Base-by-base conservation (phyloP, 2,113 vertebrate species). In the Podarcis cretensis region DNA sequence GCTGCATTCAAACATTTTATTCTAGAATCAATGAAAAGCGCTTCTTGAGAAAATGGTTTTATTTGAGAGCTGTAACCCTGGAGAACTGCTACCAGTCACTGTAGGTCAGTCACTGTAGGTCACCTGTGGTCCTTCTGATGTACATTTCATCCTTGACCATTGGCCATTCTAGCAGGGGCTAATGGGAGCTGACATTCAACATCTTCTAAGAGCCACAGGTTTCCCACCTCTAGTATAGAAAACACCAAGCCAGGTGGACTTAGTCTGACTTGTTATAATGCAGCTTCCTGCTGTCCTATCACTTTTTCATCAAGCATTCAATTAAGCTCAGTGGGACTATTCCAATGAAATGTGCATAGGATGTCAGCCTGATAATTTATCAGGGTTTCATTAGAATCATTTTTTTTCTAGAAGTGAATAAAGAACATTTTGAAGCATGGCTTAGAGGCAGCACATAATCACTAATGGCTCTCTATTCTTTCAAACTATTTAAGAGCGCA, bases 401-500 rank as follows among this genome's bases (percentile, higher is more conserved):
- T 32, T n/a, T 69, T 57, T 43, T 0, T 1, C 21, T 73, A 32
- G 6, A 65, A 30, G 2, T 87, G 40, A 63, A 79, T 90, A 83
- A 20, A 89, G 37, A 9, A 18, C 79, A n/a, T 37, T 87, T 23
- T 63, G 68, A 21, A 71, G 27, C 68, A 87, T 23, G 0, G 1
- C 0, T 74, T 87, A 78, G 14, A 63, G 18, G 73, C 80, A 48
- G 57, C 71, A 63, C 7, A 5, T 0, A 0, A 35, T 43, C 59
- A 27, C 81, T 78, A 71, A 30, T 20, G 76, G 63, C 13, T 23
- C 37, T 86, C 68, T 27, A 27, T 81, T 86, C 89, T n/a, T 48
- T 27, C 1, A 80, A 81, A 92, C 87, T 40, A 23, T 73, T 86
- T 86, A 66, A 59, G 76, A 78, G 40, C 69, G n/a, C 30, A 89